Conservation (phyloP, 2,797 vertebrate species). For the Gorsachius magnificus region DNA sequence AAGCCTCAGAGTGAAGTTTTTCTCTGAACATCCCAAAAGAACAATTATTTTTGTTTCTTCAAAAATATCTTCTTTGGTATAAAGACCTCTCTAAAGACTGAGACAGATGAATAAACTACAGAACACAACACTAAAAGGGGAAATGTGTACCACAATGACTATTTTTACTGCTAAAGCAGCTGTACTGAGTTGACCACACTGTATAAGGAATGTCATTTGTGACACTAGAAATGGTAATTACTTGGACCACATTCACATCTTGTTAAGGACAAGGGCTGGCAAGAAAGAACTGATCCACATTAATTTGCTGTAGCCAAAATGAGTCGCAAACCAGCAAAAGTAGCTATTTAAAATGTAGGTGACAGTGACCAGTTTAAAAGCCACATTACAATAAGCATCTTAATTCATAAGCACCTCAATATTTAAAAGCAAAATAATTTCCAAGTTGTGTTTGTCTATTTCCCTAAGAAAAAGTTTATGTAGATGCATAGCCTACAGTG, state of each 20-base stretch:
- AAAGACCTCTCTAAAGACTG: background rate
- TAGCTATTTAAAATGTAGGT: background rate
- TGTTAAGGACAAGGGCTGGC: background rate
- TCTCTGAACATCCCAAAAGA: constrained; percentile 47
- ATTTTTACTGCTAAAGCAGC: constrained; percentile 28
- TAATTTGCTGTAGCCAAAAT: background rate
- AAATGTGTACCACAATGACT: background rate
- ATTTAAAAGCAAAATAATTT: background rate
- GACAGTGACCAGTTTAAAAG: background rate
- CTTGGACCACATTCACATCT: constrained; percentile 2
- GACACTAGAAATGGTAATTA: constrained; percentile 37
- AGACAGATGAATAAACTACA: constrained; percentile 40
- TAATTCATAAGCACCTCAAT: background rate
- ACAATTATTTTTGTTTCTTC: constrained; percentile 66
- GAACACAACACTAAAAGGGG: background rate
- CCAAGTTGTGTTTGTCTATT: background rate
- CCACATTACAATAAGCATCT: background rate
- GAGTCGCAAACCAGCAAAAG: background rate
- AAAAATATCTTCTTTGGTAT: constrained; percentile 48
- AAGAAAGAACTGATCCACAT: background rate
- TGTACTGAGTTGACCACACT: constrained; percentile 15
- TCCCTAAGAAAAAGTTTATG: background rate
- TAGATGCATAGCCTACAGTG: background rate
- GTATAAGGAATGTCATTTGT: constrained; percentile 3
- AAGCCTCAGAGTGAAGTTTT: constrained; percentile 24